Evolutionary conservation across 2,113 vertebrate genomes (phyloP).

Genomic region (Tylochromis polylepis): DNA sequence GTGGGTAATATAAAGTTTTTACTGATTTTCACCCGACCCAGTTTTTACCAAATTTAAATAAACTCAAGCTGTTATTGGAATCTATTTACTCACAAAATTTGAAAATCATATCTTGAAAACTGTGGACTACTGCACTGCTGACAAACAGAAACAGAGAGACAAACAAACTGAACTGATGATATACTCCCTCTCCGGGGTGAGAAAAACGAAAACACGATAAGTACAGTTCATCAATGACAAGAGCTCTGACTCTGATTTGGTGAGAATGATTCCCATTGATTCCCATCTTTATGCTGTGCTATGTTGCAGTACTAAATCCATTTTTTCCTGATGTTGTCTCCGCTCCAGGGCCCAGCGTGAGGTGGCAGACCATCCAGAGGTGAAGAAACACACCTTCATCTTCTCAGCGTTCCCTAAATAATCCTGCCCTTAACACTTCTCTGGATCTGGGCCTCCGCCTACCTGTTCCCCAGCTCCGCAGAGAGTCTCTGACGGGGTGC

Average conservation of each 20-base stretch:
- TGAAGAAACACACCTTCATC: background rate
- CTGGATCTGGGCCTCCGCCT: background rate
- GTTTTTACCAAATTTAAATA: background rate
- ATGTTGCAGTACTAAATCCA: background rate
- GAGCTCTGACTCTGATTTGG: no score
- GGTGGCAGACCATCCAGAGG: background rate
- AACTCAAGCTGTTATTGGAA: background rate
- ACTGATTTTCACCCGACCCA: background rate
- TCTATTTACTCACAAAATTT: background rate
- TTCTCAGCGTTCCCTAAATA: background rate
- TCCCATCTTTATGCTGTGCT: background rate
- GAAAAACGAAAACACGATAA: no score
- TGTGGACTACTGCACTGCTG: background rate
- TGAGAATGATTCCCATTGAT: no score
- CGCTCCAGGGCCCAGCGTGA: slow-evolving; percentile 11
- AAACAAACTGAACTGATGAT: background rate
- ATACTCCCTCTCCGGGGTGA: no score
- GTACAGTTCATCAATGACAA: no score
- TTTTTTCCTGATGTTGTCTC: background rate
- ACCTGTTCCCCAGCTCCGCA: background rate
- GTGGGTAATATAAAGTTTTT: background rate
- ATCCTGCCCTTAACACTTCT: background rate
- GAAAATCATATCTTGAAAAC: background rate
- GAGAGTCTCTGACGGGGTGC: background rate
- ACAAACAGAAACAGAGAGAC: background rate